A percentile compares a stretch with the other conserved stretches of the same genome.
Evolutionary conservation across 2,888 invertebrate genomes (phyloP).

Genomic region (Calameuta pallipes): DNA sequence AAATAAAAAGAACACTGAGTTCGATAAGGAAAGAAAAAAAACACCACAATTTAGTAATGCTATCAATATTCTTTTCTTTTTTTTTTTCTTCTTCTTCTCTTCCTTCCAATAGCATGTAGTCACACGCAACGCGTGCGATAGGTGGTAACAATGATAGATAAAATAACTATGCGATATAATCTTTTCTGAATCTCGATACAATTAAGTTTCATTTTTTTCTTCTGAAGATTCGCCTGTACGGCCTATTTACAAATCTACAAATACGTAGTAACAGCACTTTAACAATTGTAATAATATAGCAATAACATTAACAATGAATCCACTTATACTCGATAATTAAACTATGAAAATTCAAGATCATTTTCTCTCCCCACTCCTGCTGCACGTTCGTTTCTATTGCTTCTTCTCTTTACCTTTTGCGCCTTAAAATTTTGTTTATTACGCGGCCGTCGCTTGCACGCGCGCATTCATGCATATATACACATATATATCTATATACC

Average conservation of each 20-base stretch:
- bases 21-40: not conserved
- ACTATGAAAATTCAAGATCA: slow-evolving; percentile 17
- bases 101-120: slow-evolving; percentile 10
- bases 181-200: slow-evolving; percentile 2
- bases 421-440: not conserved
- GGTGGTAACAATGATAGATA: not conserved
- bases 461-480: not conserved
- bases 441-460: not conserved
- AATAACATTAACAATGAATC: slow-evolving; percentile 5
- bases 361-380: slow-evolving; percentile 8
- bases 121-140: not conserved
- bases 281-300: slow-evolving; percentile 20
- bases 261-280: slow-evolving; percentile 9
- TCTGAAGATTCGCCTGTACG: not conserved
- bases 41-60: slow-evolving; percentile 12
- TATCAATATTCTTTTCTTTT: slow-evolving; percentile 20
- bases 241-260: slow-evolving; percentile 13
- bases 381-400: not conserved
- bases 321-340: slow-evolving; percentile 22
- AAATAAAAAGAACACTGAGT: not conserved
- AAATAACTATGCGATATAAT: not conserved
- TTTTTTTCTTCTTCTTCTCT: slow-evolving; percentile 17
- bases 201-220: slow-evolving; percentile 6
- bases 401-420: not conserved
- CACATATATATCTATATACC: not conserved